phyloP scores from a whole-genome alignment of 2,888 invertebrate genomes.

The Coelopa pilipes region DNA sequence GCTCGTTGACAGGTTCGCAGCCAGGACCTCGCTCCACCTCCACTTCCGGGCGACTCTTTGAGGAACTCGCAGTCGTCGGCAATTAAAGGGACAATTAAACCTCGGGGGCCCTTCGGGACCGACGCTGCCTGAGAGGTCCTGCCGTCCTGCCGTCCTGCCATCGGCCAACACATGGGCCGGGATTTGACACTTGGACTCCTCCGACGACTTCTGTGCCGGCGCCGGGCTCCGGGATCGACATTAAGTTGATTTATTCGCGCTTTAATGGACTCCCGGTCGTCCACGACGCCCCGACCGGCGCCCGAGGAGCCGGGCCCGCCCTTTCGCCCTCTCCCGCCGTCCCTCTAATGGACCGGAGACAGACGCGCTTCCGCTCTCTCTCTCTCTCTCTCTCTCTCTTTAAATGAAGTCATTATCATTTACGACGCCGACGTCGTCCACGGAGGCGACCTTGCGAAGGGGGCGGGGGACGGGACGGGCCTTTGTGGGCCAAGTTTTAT shows the following conservation, averaged over 20 bases:
- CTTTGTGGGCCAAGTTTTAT: conserved; percentile 23
- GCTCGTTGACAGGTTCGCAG: not conserved
- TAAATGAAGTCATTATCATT: conserved; percentile 42
- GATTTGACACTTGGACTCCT: not conserved
- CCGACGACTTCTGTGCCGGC: not conserved
- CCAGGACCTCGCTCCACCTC: not conserved
- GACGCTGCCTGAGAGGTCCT: not conserved
- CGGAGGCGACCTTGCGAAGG: no score
- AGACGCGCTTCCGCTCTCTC: conserved; percentile 9
- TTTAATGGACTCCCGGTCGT: conserved; percentile 19
- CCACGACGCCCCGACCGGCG: not conserved
- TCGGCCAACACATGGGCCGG: not conserved
- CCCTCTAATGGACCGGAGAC: not conserved
- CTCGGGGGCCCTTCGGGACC: not conserved
- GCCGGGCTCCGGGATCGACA: not conserved
- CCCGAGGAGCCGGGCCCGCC: not conserved
- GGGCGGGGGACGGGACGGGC: no score
- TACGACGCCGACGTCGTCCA: conserved; percentile 27
- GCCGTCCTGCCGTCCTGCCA: not conserved
- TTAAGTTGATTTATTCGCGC: conserved; percentile 39
- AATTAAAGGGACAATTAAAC: not conserved
- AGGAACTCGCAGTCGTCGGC: not conserved
- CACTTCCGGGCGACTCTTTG: not conserved
- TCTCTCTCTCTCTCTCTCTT: conserved; percentile 30
- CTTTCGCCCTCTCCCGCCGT: not conserved